Conservation (phyloP, 2,888 invertebrate species). For the Perizoma flavofasciatum region DNA sequence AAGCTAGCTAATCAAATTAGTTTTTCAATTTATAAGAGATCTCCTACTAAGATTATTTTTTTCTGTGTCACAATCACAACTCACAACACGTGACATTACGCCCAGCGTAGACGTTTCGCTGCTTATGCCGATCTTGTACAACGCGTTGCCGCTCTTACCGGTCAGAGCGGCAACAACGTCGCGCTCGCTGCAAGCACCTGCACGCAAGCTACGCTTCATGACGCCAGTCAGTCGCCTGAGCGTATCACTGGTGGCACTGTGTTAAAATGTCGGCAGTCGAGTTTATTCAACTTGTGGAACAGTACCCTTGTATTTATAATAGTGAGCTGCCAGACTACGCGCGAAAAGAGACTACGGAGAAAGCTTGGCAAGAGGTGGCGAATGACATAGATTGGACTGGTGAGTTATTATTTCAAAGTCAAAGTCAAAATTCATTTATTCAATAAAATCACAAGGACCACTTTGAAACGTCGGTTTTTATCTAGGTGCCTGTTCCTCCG, state of each 20-base stretch:
- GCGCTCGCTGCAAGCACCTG: conserved; percentile 5
- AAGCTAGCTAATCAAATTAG: too few species aligned
- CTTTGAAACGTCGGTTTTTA: too few species aligned
- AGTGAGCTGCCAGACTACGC: conserved; percentile 34
- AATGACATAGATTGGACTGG: conserved; percentile 21
- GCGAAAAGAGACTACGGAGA: conserved; percentile 32
- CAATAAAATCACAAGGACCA: too few species aligned
- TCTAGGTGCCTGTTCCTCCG: too few species aligned
- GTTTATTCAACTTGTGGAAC: conserved; percentile 26
- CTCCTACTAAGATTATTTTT: background rate
- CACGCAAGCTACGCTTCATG: conserved; percentile 18
- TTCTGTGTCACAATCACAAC: conserved; percentile 1
- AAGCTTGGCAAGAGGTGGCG: conserved; percentile 29
- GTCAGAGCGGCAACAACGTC: conserved; percentile 26
- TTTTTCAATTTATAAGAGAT: too few species aligned
- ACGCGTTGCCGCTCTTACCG: conserved; percentile 18
- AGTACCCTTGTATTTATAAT: conserved; percentile 35
- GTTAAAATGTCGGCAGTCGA: conserved; percentile 20
- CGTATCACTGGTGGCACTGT: conserved; percentile 5
- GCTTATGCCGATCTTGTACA: background rate
- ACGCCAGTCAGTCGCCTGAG: conserved; percentile 14
- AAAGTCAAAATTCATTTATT: too few species aligned
- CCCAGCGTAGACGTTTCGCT: conserved; percentile 12
- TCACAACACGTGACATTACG: background rate
- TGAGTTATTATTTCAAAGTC: conserved; percentile 15